A percentile compares a stretch with the other conserved stretches of the same genome.
Conservation (phyloP, 2,113 vertebrate genomes). For the Orcinus orca region DNA sequence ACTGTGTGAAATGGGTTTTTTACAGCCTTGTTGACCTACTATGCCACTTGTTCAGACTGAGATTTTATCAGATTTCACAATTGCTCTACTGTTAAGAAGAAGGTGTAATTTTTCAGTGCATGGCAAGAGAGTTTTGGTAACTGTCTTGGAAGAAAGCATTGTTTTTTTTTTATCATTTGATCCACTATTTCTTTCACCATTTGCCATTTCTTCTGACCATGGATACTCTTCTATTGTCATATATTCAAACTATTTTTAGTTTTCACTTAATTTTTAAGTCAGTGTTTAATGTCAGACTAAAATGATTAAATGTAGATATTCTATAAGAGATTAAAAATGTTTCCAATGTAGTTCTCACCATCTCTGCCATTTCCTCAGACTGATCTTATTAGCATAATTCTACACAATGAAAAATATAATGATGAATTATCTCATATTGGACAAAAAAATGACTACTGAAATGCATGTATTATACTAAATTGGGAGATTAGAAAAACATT, state of each 20-base stretch:
- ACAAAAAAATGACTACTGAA: not conserved
- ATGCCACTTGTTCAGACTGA: slow-evolving; percentile 52
- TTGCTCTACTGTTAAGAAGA: slow-evolving; percentile 70
- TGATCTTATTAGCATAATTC: not conserved
- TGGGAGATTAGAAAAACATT: not conserved
- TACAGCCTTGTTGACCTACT: slow-evolving; percentile 31
- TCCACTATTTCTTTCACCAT: slow-evolving; percentile 74
- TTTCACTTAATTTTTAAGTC: slow-evolving; percentile 54
- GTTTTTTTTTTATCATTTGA: slow-evolving; percentile 73
- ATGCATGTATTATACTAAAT: not conserved
- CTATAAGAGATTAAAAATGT: not conserved
- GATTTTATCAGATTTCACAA: slow-evolving; percentile 69
- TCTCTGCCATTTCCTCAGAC: not conserved
- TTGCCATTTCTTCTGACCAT: slow-evolving; percentile 55
- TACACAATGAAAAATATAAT: not conserved
- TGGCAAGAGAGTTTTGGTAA: slow-evolving; percentile 68
- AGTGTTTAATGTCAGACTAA: slow-evolving; percentile 29
- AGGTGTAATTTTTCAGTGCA: slow-evolving; percentile 67
- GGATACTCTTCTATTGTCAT: slow-evolving; percentile 59
- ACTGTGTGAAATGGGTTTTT: not conserved
- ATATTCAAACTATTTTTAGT: slow-evolving; percentile 67
- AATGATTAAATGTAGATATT: not conserved
- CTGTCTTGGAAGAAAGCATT: slow-evolving; percentile 74
- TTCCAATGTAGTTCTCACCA: not conserved
- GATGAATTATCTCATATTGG: not conserved